Percentiles rank a stretch among this genome's conserved stretches.
These are phyloP conservation scores for Mola mola DNA, from an alignment of 2,113 vertebrate genomes.

Conservation along the genomic window DNA sequence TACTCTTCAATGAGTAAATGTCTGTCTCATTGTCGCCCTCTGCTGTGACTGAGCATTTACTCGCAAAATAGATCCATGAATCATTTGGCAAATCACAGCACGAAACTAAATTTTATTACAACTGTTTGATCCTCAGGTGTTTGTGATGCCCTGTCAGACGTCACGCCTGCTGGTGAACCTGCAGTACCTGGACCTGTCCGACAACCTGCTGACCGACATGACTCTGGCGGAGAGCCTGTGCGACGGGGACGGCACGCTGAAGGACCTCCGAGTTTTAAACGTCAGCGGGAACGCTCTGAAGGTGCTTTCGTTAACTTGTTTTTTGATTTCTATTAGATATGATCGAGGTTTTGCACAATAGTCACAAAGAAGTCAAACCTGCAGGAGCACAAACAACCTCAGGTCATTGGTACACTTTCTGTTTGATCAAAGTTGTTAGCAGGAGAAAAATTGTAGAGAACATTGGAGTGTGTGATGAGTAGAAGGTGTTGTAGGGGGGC, in stretches of 20 bases:
- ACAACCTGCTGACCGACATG: slow-evolving; percentile 69
- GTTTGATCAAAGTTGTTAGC: too few relatives aligned
- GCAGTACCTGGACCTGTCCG: slow-evolving; percentile 63
- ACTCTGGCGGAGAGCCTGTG: slow-evolving; percentile 51
- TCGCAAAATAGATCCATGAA: too few relatives aligned
- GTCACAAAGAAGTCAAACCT: neutral
- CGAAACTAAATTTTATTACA: too few relatives aligned
- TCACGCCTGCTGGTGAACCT: slow-evolving; percentile 41
- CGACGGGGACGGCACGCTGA: neutral
- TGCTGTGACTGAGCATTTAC: too few relatives aligned
- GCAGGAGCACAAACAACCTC: too few relatives aligned
- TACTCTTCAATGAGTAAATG: too few relatives aligned
- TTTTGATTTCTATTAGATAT: neutral
- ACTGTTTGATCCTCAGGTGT: slow-evolving; percentile 45
- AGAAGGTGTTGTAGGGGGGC: too few relatives aligned
- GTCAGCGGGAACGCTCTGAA: slow-evolving; percentile 62
- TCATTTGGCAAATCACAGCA: too few relatives aligned
- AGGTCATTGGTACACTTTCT: too few relatives aligned
- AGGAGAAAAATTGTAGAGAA: too few relatives aligned
- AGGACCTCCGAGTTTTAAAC: slow-evolving; percentile 59
- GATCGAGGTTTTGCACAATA: neutral
- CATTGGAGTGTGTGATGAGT: too few relatives aligned
- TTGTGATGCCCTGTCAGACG: slow-evolving; percentile 37
- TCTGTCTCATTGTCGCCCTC: too few relatives aligned
- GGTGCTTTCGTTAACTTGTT: slow-evolving; percentile 36